Conservation (phyloP, 2,797 vertebrate species). For the Melanotaenia trifasciata region DNA sequence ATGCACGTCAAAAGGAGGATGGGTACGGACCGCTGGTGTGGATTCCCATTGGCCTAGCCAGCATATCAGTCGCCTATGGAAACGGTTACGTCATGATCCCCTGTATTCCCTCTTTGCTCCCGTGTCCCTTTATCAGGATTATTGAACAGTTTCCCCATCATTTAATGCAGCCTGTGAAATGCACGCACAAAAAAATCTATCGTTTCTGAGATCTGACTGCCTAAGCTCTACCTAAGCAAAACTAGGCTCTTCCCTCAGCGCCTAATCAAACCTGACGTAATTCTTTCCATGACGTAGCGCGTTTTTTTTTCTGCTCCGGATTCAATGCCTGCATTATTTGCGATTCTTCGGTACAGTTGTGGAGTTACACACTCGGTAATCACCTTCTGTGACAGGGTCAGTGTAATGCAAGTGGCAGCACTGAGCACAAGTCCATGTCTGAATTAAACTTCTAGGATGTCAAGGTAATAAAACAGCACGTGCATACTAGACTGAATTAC, state of each 20-base stretch:
- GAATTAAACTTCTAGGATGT: background rate
- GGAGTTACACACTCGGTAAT: constrained; percentile 27
- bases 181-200: constrained; percentile 31
- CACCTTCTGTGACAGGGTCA: constrained; percentile 9
- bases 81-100: constrained; percentile 83
- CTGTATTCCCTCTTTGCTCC: constrained; percentile 62
- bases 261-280: constrained; percentile 88
- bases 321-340: constrained; percentile 75
- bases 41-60: constrained; percentile 82
- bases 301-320: constrained; percentile 57
- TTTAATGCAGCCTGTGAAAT: constrained; percentile 57
- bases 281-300: constrained; percentile 88
- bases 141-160: constrained; percentile 57
- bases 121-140: constrained; percentile 68
- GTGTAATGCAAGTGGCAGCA: constrained; percentile 32
- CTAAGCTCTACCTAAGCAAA: constrained; percentile 66
- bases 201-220: constrained; percentile 42
- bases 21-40: constrained; percentile 69
- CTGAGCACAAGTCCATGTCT: constrained; percentile 7
- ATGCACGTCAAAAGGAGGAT: constrained; percentile 79
- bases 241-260: constrained; percentile 79
- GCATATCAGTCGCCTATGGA: constrained; percentile 84
- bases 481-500: background rate
- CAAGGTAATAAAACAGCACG: constrained; percentile 8
- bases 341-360: constrained; percentile 50